These are phyloP conservation scores for Drosophila leonis DNA, from an alignment of 2,888 invertebrate species.

Conservation along the genomic window DNA sequence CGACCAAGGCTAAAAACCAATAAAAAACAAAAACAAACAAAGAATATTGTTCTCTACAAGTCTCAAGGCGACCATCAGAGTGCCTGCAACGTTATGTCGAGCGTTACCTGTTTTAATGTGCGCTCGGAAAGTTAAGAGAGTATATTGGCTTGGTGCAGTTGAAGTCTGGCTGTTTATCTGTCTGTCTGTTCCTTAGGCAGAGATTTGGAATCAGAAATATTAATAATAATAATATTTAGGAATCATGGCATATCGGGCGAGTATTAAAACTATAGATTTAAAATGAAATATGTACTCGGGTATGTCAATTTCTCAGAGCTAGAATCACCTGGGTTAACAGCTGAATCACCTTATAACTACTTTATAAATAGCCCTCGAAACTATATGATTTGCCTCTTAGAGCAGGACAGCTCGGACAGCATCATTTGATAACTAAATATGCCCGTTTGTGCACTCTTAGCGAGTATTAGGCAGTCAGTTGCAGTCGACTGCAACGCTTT, in stretches of 20 bases:
- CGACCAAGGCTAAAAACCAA: slow-evolving; percentile 14
- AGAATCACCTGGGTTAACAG: no score
- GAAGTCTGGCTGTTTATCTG: no score
- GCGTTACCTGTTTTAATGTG: not conserved
- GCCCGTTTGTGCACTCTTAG: not conserved
- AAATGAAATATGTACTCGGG: not conserved
- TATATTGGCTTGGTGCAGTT: not conserved
- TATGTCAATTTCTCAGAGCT: not conserved
- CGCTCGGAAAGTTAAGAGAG: not conserved
- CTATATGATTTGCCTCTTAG: no score
- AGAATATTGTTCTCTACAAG: not conserved
- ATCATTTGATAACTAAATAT: not conserved
- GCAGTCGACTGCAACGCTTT: no score
- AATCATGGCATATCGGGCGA: no score
- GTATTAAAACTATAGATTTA: not conserved
- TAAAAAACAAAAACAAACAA: slow-evolving; percentile 9
- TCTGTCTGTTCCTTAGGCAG: no score
- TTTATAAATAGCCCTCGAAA: no score
- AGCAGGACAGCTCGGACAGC: no score
- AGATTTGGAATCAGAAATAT: no score
- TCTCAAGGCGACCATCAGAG: slow-evolving; percentile 42
- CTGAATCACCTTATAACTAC: no score
- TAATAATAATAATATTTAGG: no score
- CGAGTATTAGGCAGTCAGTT: not conserved
- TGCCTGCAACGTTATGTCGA: slow-evolving; percentile 8